Base-by-base conservation (phyloP, 2,888 invertebrate species). In the Odontocolon sp. region DNA sequence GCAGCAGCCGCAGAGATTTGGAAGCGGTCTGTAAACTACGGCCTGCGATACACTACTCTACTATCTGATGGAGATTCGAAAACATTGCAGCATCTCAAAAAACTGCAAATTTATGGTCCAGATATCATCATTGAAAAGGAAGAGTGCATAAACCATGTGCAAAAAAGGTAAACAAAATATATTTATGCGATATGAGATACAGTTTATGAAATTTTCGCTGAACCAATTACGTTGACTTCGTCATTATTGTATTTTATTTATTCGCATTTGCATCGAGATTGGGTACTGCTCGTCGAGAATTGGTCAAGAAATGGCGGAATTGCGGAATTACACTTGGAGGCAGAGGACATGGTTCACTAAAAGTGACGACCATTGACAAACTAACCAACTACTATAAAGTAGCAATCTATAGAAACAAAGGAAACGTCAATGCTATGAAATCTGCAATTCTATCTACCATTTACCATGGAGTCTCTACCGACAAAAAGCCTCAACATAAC, bases 71-170 rank as follows among this genome's bases (percentile, higher is more conserved):
- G 77, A 0, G 73, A 78, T 56, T 47, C 72, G 23, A 75, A 76
- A 42, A 68, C 80, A 0, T 78, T 50, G 16, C 64, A 70, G 33
- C 63, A 78, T 23, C 50, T 80, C 3, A 23, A 45, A n/a, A 45
- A 18, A 1, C 21, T 80, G 28, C 50, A 77, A 18, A 67, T 76
- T 8, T 78, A 77, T 40, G 76, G 80, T 21, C 8, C 40, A 16
- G 26, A 73, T 5, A 9, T 52, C 23, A 16, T 70, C 6, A 66
- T 78, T 52, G 31, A 16, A 11, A 80, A 78, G 40, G 68, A 74
- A 71, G 76, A 80, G 52, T 80, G 75, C 36, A 56, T 80, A 1
- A 77, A 78, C 71, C 78, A 80, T 66, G 73, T 72, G 9, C n/a
- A 42, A 38, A 78, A 75, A 57, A 69, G 61, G 66, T 69, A 69